Evolutionary conservation across 2,113 vertebrate genomes (phyloP), one percentile per base, ranked within the genome.

Genomic region (Polyodon spathula): DNA sequence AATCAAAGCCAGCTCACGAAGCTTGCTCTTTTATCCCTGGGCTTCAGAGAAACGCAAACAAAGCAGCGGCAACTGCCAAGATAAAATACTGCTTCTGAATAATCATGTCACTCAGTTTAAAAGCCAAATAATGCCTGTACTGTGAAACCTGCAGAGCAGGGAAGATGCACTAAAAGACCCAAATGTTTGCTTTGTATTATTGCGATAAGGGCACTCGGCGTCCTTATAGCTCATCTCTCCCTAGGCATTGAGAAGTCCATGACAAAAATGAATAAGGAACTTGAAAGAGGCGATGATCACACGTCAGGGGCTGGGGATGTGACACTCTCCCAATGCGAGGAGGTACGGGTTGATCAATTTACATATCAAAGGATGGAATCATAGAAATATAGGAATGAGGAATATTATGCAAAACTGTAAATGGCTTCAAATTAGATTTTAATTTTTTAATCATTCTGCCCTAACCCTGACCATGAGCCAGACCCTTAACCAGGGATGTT

Each of bases 11-110:
- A 88, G 86, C 83, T 86, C 84, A 78, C 79, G 78, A 80, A 83
- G 79, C 81, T 84, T 81, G 82, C 61, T 78, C 90, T 93, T 94
- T 94, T 86, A 95, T 93, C 86, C 90, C 75, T 65, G 56, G 64
- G 82, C 88, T 90, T 93, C 88, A 93, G 89, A 93, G 92, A 87
- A 87, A 85, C 78, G 83, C 89, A 92, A 93, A 92, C 89, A 94
- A 92, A 89, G 78, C 63, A 57, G 62, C 17, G 67, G 52, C 72
- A 82, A 82, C 80, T 77, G 84, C 80, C 76, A 79, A 83, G 81
- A 81, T 84, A 83, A 86, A 82, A 77, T 73, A 71, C 70, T 77
- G 71, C 77, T 78, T 71, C 67, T 75, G 73, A 81, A 77, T 75
- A 77, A 77, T 71, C 59, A 66, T 76, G 80, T 83, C 73, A 80